These are phyloP conservation scores for Lophochroa leadbeateri DNA, from an alignment of 2,113 vertebrate species.

Conservation along the genomic window DNA sequence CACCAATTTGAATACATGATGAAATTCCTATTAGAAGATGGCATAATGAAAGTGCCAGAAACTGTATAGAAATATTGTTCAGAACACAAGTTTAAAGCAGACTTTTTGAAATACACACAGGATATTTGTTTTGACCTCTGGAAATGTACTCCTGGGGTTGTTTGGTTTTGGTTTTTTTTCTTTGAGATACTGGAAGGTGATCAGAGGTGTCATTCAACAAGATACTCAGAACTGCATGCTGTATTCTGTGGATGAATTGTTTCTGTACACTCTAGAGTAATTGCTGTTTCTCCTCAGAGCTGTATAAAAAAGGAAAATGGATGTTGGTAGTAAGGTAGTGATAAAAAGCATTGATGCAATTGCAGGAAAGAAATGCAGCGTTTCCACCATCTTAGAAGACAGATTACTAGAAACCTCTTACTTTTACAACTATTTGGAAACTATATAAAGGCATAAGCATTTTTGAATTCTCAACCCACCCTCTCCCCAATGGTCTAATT, in stretches of 20 bases:
- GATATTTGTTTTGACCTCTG: background rate
- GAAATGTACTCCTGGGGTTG: background rate
- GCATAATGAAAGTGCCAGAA: slow-evolving; percentile 50
- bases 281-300: background rate
- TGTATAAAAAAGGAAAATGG: background rate
- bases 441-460: background rate
- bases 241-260: background rate
- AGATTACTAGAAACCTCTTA: background rate
- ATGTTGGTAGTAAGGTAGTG: background rate
- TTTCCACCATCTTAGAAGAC: background rate
- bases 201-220: background rate
- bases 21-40: slow-evolving; percentile 63
- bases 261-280: background rate
- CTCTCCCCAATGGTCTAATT: background rate
- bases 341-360: background rate
- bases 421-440: background rate
- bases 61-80: background rate
- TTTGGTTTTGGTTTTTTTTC: no score
- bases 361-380: background rate
- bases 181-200: background rate
- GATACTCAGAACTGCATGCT: background rate
- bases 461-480: background rate
- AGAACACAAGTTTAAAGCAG: background rate
- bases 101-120: background rate
- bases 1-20: slow-evolving; percentile 62